phyloP scores from a whole-genome alignment of 1,140 invertebrate species.

The Branchinecta lindahli region DNA sequence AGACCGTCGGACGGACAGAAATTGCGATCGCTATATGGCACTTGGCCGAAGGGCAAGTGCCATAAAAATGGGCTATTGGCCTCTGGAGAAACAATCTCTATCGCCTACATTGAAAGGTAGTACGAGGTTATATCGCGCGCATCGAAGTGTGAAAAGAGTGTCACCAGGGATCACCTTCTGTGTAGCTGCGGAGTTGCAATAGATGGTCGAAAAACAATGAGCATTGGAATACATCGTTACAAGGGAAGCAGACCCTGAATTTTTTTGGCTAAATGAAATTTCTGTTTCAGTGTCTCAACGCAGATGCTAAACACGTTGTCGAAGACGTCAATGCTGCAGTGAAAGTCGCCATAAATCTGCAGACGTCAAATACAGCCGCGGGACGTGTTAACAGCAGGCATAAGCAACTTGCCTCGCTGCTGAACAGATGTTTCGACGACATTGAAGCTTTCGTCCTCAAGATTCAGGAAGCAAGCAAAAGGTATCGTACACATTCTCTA shows the following conservation, averaged over 20 bases:
- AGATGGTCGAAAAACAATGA: no score
- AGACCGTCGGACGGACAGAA: no score
- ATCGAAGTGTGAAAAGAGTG: no score
- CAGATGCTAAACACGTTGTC: background rate
- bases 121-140: no score
- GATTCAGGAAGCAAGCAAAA: conserved; percentile 60
- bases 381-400: conserved; percentile 48
- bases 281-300: background rate
- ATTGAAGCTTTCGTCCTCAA: conserved; percentile 97
- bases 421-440: conserved; percentile 97
- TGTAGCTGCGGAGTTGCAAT: no score
- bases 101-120: no score
- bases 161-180: no score
- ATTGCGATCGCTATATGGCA: no score
- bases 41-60: no score
- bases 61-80: no score
- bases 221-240: no score
- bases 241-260: background rate
- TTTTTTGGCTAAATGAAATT: background rate
- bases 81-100: no score
- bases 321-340: background rate
- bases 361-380: background rate
- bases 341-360: background rate
- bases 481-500: background rate
- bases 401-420: conserved; percentile 63